Base-by-base conservation (phyloP, 2,113 vertebrate genomes). In the Rhynchomys soricoides region DNA sequence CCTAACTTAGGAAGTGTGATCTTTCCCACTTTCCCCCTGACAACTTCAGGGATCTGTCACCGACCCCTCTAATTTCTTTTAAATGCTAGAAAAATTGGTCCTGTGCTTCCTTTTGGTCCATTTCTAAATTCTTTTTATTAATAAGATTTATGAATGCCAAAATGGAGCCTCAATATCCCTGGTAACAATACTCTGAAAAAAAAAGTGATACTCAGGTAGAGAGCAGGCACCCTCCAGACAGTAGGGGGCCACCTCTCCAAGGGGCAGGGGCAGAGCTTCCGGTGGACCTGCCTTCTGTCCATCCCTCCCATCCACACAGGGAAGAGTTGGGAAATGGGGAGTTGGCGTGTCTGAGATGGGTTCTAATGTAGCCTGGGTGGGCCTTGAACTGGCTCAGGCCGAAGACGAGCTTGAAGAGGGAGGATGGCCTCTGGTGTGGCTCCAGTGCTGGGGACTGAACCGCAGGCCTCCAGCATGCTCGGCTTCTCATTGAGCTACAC, bases 391-490 rank as follows among this genome's bases (percentile, higher is more conserved):
- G 43, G 40, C 59, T 64, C 22, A 11, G 15, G 26, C 43, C 4
- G 10, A 37, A 29, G 62, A 7, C 12, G 45, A 68, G 43, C 43
- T 45, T 64, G 40, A 34, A 34, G 59, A 4, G 3, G 81, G n/a
- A 40, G n/a, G 57, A 8, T 4, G 12, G 45, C 43, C 1, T 50
- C 62, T 34, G 43, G 62, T 13, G 43, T 7, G 10, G 5, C 43
- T 66, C 31, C 17, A 13, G 17, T 0, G 9, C 74, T 77, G 75
- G 75, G 45, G 45, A 48, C 37, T 7, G 59, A 66, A 48, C 29
- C 0, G 4, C 7, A 19, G 9, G 40, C 31, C 31, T 68, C 83
- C 17, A 4, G n/a, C 4, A 8, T 1, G 4, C 24, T 43, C n/a
- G 24, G 37, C 52, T 4, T 37, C 29, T 22, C 29, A 21, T 19